Percentiles rank a stretch among this genome's conserved stretches.
Conservation (phyloP, 1,140 invertebrate genomes). For the Eurosta solidaginis region DNA sequence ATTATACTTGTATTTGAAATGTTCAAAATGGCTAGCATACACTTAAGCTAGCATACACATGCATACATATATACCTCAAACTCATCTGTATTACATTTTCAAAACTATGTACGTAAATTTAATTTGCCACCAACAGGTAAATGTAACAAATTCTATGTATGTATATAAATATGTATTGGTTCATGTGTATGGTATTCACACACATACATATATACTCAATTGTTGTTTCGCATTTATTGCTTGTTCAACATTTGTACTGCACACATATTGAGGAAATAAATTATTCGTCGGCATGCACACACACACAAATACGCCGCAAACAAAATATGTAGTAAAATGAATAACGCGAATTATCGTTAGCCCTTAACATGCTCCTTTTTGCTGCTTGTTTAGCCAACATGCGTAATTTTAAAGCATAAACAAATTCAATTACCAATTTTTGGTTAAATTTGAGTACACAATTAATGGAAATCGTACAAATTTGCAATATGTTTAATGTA, state of each 20-base stretch:
- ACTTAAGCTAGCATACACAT: neutral
- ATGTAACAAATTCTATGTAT: neutral
- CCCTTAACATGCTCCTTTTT: neutral
- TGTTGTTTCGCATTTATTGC: neutral
- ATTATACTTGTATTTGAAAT: neutral
- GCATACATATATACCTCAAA: neutral
- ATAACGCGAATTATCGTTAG: neutral
- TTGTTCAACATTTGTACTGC: neutral
- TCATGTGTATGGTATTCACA: no score
- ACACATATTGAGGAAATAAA: neutral
- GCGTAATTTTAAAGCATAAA: constrained; percentile 2
- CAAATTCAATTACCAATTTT: neutral
- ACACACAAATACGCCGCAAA: neutral
- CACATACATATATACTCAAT: neutral
- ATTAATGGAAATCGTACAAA: neutral
- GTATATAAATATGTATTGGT: no score
- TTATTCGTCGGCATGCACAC: neutral
- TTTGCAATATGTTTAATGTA: no score
- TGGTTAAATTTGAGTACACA: neutral
- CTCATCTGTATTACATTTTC: neutral
- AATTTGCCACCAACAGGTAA: neutral
- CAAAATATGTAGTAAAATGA: no score
- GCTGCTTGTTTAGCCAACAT: neutral
- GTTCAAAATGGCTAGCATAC: neutral
- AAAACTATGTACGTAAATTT: neutral